Evolutionary conservation across 2,888 invertebrate species (phyloP), one percentile per base, ranked within the genome.

Genomic region (Ischnus inquisitorius): DNA sequence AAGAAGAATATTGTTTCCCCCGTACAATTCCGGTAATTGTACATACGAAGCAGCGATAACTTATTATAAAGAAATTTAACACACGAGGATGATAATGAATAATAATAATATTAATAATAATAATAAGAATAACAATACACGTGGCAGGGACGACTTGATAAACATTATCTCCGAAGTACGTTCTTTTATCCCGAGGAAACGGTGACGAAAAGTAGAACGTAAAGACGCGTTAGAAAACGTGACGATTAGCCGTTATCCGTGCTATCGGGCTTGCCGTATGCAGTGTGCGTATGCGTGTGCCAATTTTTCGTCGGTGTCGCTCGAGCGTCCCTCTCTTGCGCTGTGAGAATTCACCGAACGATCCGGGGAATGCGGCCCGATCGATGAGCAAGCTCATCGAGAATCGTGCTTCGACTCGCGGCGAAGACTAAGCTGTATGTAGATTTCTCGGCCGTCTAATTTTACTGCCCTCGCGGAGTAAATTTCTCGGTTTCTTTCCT

Each of bases 21-120:
- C 41, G 60, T 25, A 79, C 71, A 64, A 79, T 79, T 65, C 43
- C 60, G 72, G 43, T 14, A 60, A 60, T 72, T 72, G 72, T 43
- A 46, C 72, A 72, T 60, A 60, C 25, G 72, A 54, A 72, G 41
- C 34, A 65, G 51, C 43, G 41, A 54, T 62, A 67, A 39, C 39
- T 39, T 76, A 65, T 67, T 25, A 54, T 25, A 22, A 51, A 10
- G 22, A 74, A 28, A 41, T 14, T n/a, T 43, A 41, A 22, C 4
- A 22, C 34, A 6, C 14, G 48, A 34, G 39, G 48, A 10, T 28
- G 25, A 25, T 34, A 19, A 77, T 39, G n/a, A 62, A 43, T 6
- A 67, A 67, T 46, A 67, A 65, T 12, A 51, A 51, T n/a, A n/a
- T n/a, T n/a, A n/a, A 77, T 39, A 62, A 43, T 6, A 67, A 67